These are phyloP conservation scores for Nothura maculosa DNA, from an alignment of 2,797 vertebrate species.

Conservation along the genomic window DNA sequence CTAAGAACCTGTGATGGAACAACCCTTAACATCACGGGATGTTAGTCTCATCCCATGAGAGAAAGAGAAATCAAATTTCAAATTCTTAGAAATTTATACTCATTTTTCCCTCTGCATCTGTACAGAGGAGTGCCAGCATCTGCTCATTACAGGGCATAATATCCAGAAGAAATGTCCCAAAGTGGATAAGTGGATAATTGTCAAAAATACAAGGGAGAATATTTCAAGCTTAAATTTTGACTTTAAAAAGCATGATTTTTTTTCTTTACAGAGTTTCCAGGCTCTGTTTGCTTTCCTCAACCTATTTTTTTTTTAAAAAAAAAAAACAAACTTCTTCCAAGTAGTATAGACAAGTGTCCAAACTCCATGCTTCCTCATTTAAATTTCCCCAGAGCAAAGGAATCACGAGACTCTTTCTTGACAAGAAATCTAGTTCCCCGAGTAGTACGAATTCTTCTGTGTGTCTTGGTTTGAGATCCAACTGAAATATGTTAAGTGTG, in stretches of 20 bases:
- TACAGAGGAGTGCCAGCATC: background rate
- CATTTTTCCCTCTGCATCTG: background rate
- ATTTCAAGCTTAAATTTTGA: background rate
- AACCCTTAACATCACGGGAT: background rate
- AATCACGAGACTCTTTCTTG: background rate
- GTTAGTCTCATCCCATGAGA: background rate
- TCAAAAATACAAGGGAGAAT: background rate
- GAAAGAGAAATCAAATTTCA: background rate
- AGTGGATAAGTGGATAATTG: background rate
- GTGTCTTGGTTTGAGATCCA: slow-evolving; percentile 4
- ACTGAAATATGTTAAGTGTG: background rate
- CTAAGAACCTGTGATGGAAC: background rate
- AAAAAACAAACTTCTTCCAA: background rate
- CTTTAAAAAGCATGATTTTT: background rate
- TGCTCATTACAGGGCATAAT: background rate
- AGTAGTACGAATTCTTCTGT: background rate
- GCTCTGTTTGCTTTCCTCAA: background rate
- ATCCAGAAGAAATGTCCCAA: background rate
- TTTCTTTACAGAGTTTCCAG: background rate
- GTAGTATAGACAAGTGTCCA: slow-evolving; percentile 19
- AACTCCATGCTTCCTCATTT: background rate
- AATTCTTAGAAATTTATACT: background rate
- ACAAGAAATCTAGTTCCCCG: background rate
- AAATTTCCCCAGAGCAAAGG: slow-evolving; percentile 48
- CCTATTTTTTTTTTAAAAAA: background rate